phyloP scores from a whole-genome alignment of 2,113 vertebrate species.

The Zosterops borbonicus region DNA sequence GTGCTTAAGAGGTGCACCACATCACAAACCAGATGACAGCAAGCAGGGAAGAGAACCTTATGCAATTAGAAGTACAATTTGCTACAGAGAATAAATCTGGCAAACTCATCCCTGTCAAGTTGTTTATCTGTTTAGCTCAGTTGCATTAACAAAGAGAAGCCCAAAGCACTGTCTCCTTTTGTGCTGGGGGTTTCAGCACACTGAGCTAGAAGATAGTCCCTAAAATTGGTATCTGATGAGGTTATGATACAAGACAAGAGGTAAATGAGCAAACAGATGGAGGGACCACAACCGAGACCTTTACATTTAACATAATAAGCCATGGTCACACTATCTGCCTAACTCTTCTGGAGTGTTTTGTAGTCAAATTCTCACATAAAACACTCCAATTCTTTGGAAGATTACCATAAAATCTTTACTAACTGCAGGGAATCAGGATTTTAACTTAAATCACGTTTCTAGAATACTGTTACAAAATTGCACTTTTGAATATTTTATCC shows the following conservation, averaged over 20 bases:
- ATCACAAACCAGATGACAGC: not conserved
- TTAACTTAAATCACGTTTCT: not conserved
- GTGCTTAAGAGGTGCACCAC: not conserved
- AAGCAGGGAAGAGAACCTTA: not conserved
- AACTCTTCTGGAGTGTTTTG: not conserved
- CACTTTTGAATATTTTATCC: not conserved
- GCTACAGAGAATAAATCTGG: not conserved
- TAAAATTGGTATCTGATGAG: not conserved
- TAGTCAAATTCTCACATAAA: not conserved
- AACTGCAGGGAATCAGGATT: not conserved
- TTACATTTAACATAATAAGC: not conserved
- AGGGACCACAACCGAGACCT: not conserved
- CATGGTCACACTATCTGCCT: not conserved
- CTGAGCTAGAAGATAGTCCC: not conserved
- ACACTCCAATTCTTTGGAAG: not conserved
- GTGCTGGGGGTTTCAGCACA: not conserved
- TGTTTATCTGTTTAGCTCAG: slow-evolving; percentile 25
- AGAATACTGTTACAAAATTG: not conserved
- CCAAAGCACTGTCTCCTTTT: not conserved
- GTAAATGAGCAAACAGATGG: slow-evolving; percentile 6
- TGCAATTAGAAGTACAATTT: slow-evolving; percentile 37
- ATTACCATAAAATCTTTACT: not conserved
- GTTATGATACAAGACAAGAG: not conserved
- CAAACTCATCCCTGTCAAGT: not conserved
- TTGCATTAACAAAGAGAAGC: not conserved